Conservation (phyloP, 2,888 invertebrate genomes). For the Pimpla rufipes region DNA sequence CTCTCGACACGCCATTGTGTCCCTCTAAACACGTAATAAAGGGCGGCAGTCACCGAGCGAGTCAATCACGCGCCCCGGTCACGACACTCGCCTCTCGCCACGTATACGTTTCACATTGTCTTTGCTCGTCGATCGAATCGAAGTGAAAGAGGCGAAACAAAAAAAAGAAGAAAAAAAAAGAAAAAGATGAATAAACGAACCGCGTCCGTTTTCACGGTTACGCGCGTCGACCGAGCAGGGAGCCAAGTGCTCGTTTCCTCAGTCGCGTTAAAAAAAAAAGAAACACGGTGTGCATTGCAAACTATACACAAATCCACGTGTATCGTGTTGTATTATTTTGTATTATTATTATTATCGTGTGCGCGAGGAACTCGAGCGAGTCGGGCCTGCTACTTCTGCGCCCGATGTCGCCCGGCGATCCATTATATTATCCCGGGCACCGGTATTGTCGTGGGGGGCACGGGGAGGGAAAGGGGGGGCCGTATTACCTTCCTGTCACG, state of each 20-base stretch:
- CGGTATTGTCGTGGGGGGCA: conserved; percentile 72
- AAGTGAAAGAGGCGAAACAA: conserved; percentile 2
- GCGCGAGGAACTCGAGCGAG: conserved; percentile 63
- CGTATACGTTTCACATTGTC: conserved; percentile 21
- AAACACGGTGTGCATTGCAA: not conserved
- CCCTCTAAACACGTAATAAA: conserved; percentile 22
- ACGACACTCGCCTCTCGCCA: conserved; percentile 11
- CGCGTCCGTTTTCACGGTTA: conserved; percentile 55
- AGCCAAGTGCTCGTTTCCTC: conserved; percentile 60
- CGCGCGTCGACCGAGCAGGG: conserved; percentile 40
- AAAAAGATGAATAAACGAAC: conserved; percentile 32
- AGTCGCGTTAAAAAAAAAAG: conserved; percentile 29
- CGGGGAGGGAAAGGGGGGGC: conserved; percentile 66
- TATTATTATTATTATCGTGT: conserved; percentile 54
- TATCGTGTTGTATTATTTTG: conserved; percentile 1
- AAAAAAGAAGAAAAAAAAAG: conserved; percentile 26
- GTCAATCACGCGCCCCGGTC: conserved; percentile 31
- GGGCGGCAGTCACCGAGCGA: not conserved
- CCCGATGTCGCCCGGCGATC: conserved; percentile 72
- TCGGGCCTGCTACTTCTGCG: conserved; percentile 46
- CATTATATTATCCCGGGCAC: conserved; percentile 78
- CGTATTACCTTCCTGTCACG: conserved; percentile 80
- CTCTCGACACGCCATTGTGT: conserved; percentile 3
- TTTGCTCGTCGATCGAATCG: conserved; percentile 34
- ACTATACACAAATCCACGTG: not conserved